phyloP scores from a whole-genome alignment of 2,113 vertebrate genomes.

The Spizaetus ornatus region DNA sequence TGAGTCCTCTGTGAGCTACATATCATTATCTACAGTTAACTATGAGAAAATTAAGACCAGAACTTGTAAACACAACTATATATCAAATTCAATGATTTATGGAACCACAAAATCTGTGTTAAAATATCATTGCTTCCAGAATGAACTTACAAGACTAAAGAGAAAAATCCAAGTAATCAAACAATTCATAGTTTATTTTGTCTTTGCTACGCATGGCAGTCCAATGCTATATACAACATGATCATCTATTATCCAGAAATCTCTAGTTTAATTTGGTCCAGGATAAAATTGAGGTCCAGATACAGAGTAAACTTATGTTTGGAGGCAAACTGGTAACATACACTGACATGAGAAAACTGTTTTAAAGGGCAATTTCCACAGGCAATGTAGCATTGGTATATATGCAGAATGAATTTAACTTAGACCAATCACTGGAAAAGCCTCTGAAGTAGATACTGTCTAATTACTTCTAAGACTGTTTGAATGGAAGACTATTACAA shows the following conservation, averaged over 20 bases:
- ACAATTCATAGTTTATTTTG: neutral
- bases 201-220: neutral
- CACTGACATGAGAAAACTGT: neutral
- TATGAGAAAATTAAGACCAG: neutral
- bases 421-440: neutral
- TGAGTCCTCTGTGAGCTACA: neutral
- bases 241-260: neutral
- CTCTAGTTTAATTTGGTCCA: neutral
- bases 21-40: neutral
- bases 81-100: neutral
- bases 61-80: neutral
- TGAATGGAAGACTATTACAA: neutral
- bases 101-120: neutral
- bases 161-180: neutral
- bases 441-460: neutral
- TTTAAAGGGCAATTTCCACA: neutral
- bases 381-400: neutral
- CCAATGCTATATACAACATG: neutral
- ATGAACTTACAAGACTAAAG: neutral
- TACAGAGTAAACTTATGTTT: neutral
- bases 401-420: neutral
- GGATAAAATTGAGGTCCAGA: neutral
- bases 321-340: neutral
- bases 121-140: neutral
- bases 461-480: neutral